Percentiles rank a stretch among this genome's conserved stretches.
Conservation (phyloP, 1,140 invertebrate species). For the Centruroides sculpturatus region DNA sequence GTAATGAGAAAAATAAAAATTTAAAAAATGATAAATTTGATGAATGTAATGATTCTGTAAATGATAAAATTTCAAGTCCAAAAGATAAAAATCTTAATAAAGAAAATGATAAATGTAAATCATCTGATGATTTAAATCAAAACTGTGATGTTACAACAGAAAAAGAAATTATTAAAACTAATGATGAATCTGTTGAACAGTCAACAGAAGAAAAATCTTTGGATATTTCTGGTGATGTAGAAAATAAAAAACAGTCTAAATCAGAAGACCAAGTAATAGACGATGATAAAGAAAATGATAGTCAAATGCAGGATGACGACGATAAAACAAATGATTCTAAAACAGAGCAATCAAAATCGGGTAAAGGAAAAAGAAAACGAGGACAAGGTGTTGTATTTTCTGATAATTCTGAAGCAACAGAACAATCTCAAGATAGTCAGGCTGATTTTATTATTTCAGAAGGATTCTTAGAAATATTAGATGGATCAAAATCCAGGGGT, state of each 20-base stretch:
- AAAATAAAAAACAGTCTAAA: neutral
- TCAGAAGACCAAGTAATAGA: neutral
- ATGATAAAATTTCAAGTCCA: too few species aligned
- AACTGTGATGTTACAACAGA: too few species aligned
- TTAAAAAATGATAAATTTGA: too few species aligned
- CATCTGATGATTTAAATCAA: too few species aligned
- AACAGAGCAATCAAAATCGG: neutral
- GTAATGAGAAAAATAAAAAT: too few species aligned
- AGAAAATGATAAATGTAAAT: too few species aligned
- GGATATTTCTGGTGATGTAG: neutral
- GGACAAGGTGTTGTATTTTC: neutral
- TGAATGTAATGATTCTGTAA: too few species aligned
- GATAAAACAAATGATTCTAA: neutral
- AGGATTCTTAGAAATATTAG: constrained; percentile 10
- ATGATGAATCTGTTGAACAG: too few species aligned
- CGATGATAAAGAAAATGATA: neutral
- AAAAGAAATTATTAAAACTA: too few species aligned
- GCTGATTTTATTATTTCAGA: constrained; percentile 8
- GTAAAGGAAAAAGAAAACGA: neutral
- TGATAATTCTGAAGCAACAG: constrained; percentile 13
- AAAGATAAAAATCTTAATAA: too few species aligned
- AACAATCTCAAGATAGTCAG: constrained; percentile 2
- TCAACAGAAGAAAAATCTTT: neutral
- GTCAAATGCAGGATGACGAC: neutral
- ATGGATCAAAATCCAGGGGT: constrained; percentile 10